These are phyloP conservation scores for Heloderma charlesbogerti DNA, from an alignment of 2,113 vertebrate species.

Conservation along the genomic window DNA sequence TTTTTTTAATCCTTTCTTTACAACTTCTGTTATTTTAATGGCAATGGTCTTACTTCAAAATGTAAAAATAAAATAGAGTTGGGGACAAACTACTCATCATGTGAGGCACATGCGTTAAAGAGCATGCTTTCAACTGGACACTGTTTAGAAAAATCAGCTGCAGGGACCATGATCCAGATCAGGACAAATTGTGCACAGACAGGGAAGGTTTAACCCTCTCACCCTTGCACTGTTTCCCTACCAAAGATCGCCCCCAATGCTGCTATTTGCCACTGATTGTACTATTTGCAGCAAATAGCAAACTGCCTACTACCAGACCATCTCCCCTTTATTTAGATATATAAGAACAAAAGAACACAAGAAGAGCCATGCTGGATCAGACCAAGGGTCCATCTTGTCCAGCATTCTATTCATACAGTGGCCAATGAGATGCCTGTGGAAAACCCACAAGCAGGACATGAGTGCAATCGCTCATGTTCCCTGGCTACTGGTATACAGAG, in stretches of 20 bases:
- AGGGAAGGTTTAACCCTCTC: background rate
- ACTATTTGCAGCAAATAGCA: background rate
- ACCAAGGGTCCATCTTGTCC: too few species aligned
- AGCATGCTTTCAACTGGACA: background rate
- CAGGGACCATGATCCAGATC: background rate
- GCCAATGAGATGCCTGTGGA: too few species aligned
- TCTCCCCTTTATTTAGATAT: background rate
- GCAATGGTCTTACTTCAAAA: background rate
- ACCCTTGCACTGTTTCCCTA: too few species aligned
- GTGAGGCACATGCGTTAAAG: background rate
- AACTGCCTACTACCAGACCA: background rate
- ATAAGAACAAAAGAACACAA: too few species aligned
- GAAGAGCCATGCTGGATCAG: too few species aligned
- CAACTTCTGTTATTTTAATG: background rate
- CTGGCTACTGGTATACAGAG: too few species aligned
- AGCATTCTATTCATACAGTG: too few species aligned
- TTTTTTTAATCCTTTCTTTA: background rate
- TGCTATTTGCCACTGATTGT: background rate
- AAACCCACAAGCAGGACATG: too few species aligned
- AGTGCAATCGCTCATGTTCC: too few species aligned
- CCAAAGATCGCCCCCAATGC: background rate
- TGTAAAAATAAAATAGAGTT: constrained; percentile 6
- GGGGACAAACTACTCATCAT: background rate
- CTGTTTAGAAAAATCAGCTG: background rate
- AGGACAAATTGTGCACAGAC: background rate